Evolutionary conservation across 2,797 vertebrate genomes (phyloP).

Genomic region (Gallinago stenura): DNA sequence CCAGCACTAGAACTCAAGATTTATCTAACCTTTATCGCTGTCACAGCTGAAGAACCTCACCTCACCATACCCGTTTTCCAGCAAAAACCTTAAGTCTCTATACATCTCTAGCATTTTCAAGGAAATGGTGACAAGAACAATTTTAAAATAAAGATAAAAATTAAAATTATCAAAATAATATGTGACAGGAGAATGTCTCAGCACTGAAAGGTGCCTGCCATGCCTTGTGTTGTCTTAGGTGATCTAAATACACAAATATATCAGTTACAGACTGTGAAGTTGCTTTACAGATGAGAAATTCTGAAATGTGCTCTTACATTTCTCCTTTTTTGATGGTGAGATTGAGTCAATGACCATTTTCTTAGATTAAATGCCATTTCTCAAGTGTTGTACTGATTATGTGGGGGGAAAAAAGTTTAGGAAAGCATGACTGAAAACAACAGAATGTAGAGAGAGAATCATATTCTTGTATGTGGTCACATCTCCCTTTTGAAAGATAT

Average conservation of each 20-base stretch:
- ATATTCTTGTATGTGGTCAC: neutral
- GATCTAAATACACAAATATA: neutral
- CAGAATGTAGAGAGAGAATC: neutral
- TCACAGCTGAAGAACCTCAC: neutral
- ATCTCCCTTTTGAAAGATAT: neutral
- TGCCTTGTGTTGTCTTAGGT: neutral
- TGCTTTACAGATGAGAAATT: neutral
- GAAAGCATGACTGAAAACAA: neutral
- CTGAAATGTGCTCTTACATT: neutral
- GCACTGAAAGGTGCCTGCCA: neutral
- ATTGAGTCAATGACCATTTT: neutral
- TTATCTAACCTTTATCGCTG: neutral
- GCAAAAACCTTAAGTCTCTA: neutral
- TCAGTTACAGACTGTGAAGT: neutral
- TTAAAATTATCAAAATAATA: neutral
- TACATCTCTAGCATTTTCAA: neutral
- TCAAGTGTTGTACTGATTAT: neutral
- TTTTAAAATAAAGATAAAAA: neutral
- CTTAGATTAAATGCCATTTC: neutral
- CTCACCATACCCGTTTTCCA: neutral
- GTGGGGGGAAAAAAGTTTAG: neutral
- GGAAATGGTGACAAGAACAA: neutral
- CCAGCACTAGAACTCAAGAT: neutral
- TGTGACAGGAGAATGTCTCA: neutral
- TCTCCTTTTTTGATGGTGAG: neutral